Evolutionary conservation across 2,888 invertebrate species (phyloP).

Genomic region (Dysmachus trigonus): DNA sequence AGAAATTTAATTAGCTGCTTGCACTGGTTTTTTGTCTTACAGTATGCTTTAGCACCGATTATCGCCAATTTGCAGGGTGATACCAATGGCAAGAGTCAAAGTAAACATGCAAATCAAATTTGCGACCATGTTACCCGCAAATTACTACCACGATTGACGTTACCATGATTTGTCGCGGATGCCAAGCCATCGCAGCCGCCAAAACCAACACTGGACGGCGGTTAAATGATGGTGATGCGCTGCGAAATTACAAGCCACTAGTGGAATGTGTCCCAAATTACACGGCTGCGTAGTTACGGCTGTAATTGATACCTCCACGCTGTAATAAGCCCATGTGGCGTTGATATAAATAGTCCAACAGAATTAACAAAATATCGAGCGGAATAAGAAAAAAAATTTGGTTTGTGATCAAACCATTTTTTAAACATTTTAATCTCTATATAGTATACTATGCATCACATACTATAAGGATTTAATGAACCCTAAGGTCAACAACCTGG

Average conservation of each 20-base stretch:
- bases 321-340: background rate
- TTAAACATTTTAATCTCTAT: too few relatives aligned
- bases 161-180: background rate
- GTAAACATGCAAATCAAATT: background rate
- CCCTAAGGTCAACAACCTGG: too few relatives aligned
- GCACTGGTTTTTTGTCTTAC: background rate
- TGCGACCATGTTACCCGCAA: background rate
- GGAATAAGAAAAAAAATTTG: too few relatives aligned
- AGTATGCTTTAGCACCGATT: background rate
- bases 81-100: background rate
- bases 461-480: too few relatives aligned
- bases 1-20: background rate
- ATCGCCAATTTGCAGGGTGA: background rate
- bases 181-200: background rate
- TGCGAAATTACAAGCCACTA: constrained; percentile 1
- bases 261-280: background rate
- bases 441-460: too few relatives aligned
- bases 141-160: constrained; percentile 32
- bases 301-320: background rate
- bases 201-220: constrained; percentile 13
- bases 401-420: too few relatives aligned
- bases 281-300: background rate
- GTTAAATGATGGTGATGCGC: constrained; percentile 17
- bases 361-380: too few relatives aligned
- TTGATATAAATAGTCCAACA: background rate